Conservation (phyloP, 64 coral and sea anemone species). For the Montipora capricornis region DNA sequence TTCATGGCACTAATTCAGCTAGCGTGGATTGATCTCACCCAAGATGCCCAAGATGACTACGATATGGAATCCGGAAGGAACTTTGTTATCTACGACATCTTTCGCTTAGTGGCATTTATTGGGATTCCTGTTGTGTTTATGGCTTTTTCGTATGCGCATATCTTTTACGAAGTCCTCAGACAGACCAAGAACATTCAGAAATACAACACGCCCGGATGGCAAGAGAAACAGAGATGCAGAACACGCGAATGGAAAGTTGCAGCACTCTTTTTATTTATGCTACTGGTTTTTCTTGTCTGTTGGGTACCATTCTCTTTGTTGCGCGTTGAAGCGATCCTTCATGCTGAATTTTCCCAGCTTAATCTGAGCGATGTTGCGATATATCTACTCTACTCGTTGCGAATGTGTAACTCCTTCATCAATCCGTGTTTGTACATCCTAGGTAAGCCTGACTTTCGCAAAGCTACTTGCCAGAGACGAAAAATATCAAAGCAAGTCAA, state of each 20-base stretch:
- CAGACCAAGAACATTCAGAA: constrained; percentile 77
- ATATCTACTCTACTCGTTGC: constrained; percentile 45
- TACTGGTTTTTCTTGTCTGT: constrained; percentile 51
- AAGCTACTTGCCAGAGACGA: constrained; percentile 15
- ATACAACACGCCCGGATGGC: constrained; percentile 54
- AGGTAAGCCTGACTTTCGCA: constrained; percentile 87
- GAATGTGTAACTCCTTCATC: constrained; percentile 68
- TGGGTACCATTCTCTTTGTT: constrained; percentile 77
- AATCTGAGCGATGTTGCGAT: constrained; percentile 1
- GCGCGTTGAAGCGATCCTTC: constrained; percentile 53
- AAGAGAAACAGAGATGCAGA: constrained; percentile 38
- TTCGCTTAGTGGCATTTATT: constrained; percentile 58
- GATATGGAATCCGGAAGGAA: constrained; percentile 8
- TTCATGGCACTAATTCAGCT: constrained; percentile 59
- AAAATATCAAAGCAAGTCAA: not conserved
- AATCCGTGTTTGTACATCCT: constrained; percentile 85
- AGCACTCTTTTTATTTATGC: constrained; percentile 65
- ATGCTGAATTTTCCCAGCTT: constrained; percentile 41
- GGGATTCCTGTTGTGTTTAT: constrained; percentile 70
- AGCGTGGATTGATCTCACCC: constrained; percentile 33
- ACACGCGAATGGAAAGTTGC: constrained; percentile 72
- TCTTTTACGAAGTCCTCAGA: constrained; percentile 71
- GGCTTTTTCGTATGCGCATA: constrained; percentile 67
- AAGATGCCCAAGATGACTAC: constrained; percentile 4
- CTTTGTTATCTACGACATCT: constrained; percentile 44